Conservation (phyloP, 2,888 invertebrate genomes). For the Nomada fabriciana region DNA sequence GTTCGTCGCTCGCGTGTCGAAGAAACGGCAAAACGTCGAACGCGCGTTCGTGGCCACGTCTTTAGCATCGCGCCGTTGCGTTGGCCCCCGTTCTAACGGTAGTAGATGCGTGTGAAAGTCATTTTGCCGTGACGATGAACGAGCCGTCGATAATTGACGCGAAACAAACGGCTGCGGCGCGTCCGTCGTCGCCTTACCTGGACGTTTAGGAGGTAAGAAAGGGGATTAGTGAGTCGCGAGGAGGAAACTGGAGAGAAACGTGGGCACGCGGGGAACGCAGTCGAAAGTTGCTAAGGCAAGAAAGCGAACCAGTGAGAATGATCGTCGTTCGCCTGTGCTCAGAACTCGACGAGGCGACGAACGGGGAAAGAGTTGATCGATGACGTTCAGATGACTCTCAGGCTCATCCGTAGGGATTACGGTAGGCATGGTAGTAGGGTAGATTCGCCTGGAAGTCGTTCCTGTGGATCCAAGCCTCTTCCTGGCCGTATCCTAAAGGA, state of each 20-base stretch:
- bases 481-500: constrained; percentile 78
- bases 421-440: constrained; percentile 70
- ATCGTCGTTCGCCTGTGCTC: neutral
- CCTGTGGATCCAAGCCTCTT: constrained; percentile 81
- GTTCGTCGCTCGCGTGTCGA: constrained; percentile 30
- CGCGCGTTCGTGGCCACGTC: constrained; percentile 22
- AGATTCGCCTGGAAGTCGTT: constrained; percentile 74
- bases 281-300: constrained; percentile 20
- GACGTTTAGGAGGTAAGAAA: constrained; percentile 10
- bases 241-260: neutral
- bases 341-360: neutral
- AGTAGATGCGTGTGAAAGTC: constrained; percentile 55
- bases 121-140: constrained; percentile 16
- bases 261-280: constrained; percentile 15
- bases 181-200: neutral
- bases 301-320: neutral
- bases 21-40: neutral
- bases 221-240: constrained; percentile 27
- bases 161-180: constrained; percentile 17
- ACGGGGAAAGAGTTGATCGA: constrained; percentile 4
- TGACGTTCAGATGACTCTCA: neutral
- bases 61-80: neutral
- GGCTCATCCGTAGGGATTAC: constrained; percentile 68
- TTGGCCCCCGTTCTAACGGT: constrained; percentile 36
- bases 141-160: constrained; percentile 26